phyloP scores from a whole-genome alignment of 2,113 vertebrate genomes.

The Smithornis capensis region DNA sequence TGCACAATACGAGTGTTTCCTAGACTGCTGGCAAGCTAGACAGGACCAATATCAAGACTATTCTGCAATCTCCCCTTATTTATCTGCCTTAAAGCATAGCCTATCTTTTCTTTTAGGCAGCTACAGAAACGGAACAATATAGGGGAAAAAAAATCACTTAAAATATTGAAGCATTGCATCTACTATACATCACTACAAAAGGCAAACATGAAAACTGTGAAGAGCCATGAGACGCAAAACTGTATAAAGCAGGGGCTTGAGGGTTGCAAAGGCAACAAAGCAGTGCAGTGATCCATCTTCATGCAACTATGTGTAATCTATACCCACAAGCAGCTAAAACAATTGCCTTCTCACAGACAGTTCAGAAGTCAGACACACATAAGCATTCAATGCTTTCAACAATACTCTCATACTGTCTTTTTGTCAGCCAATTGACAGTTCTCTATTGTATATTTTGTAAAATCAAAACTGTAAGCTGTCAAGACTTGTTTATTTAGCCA shows the following conservation, averaged over 20 bases:
- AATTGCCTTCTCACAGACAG: slow-evolving; percentile 6
- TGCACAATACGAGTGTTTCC: background rate
- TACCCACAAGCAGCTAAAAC: background rate
- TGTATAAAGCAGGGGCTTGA: background rate
- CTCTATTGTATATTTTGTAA: background rate
- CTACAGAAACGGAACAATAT: background rate
- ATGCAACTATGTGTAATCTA: background rate
- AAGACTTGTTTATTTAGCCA: background rate
- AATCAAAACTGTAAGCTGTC: background rate
- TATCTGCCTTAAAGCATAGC: background rate
- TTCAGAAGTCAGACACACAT: background rate
- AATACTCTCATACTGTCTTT: background rate
- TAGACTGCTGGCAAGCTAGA: background rate
- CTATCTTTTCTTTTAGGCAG: background rate
- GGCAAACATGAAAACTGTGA: background rate
- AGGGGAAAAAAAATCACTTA: background rate
- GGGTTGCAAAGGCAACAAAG: background rate
- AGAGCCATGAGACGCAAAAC: background rate
- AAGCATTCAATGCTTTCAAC: background rate
- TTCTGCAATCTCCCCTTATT: background rate
- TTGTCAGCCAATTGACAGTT: background rate
- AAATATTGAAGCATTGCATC: background rate
- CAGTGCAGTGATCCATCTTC: background rate
- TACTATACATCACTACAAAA: background rate
- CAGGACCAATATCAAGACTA: background rate